A percentile compares a stretch with the other conserved stretches of the same genome.
Conservation (phyloP, 2,888 invertebrate species). For the Nephrotoma guestfalica region DNA sequence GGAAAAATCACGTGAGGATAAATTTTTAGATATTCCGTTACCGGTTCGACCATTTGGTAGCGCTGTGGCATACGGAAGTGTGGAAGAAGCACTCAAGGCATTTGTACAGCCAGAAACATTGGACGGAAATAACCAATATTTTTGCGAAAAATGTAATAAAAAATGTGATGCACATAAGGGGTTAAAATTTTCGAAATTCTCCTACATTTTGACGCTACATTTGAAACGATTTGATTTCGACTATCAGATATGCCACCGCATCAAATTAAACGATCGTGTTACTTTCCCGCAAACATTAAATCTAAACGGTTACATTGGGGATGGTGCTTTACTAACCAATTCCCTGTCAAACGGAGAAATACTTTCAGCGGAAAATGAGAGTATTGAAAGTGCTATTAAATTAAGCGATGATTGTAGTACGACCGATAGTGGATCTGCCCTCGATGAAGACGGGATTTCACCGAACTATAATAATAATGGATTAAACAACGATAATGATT, state of each 20-base stretch:
- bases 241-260: slow-evolving; percentile 65
- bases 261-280: slow-evolving; percentile 78
- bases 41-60: slow-evolving; percentile 74
- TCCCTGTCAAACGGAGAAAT: slow-evolving; percentile 13
- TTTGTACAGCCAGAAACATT: slow-evolving; percentile 75
- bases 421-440: slow-evolving; percentile 51
- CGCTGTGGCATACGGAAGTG: slow-evolving; percentile 57
- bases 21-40: slow-evolving; percentile 72
- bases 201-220: slow-evolving; percentile 73
- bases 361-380: slow-evolving; percentile 29
- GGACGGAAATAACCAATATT: slow-evolving; percentile 72
- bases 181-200: slow-evolving; percentile 70
- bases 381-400: slow-evolving; percentile 33
- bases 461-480: slow-evolving; percentile 8
- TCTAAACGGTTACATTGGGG: slow-evolving; percentile 55
- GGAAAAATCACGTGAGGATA: slow-evolving; percentile 68
- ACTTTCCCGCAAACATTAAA: slow-evolving; percentile 67
- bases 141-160: slow-evolving; percentile 71
- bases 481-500: slow-evolving; percentile 22
- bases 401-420: slow-evolving; percentile 49
- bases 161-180: slow-evolving; percentile 86
- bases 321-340: slow-evolving; percentile 16
- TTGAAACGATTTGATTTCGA: slow-evolving; percentile 85
- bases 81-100: slow-evolving; percentile 63
- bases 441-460: slow-evolving; percentile 42